phyloP scores from a whole-genome alignment of 2,113 vertebrate genomes.

The Cebus imitator region DNA sequence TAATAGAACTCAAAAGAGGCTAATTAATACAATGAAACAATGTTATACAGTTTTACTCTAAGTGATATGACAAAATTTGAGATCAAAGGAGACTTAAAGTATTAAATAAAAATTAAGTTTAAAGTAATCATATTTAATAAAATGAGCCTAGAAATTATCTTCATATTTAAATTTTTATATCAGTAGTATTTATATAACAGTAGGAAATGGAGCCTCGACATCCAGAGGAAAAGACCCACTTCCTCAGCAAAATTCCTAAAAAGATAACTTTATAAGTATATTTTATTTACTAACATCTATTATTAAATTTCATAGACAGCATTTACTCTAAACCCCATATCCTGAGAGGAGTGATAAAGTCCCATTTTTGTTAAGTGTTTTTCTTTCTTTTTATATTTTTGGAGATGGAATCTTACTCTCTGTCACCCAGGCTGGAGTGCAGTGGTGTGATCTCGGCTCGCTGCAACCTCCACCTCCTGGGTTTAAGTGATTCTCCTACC shows the following conservation, averaged over 20 bases:
- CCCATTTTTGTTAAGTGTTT: slow-evolving; percentile 1
- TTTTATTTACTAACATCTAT: slow-evolving; percentile 2
- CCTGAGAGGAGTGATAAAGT: not conserved
- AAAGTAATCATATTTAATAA: not conserved
- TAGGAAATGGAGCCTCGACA: not conserved
- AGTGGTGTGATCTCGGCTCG: too few relatives aligned
- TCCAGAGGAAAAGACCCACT: not conserved
- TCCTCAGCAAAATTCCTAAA: not conserved
- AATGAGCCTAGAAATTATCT: not conserved
- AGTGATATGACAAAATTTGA: not conserved
- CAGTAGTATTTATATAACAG: not conserved
- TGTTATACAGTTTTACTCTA: not conserved
- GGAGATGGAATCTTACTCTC: not conserved
- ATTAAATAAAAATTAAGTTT: not conserved
- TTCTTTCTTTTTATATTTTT: not conserved
- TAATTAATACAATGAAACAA: not conserved
- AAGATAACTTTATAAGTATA: not conserved
- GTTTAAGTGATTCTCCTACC: too few relatives aligned
- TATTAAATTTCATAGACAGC: not conserved
- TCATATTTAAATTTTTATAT: not conserved
- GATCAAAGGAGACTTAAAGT: not conserved
- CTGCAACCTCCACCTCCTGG: too few relatives aligned
- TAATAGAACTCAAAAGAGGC: not conserved
- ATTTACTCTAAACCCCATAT: not conserved
- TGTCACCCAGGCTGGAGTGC: not conserved